Evolutionary conservation across 2,797 vertebrate species (phyloP).

Genomic region (Discoglossus pictus): DNA sequence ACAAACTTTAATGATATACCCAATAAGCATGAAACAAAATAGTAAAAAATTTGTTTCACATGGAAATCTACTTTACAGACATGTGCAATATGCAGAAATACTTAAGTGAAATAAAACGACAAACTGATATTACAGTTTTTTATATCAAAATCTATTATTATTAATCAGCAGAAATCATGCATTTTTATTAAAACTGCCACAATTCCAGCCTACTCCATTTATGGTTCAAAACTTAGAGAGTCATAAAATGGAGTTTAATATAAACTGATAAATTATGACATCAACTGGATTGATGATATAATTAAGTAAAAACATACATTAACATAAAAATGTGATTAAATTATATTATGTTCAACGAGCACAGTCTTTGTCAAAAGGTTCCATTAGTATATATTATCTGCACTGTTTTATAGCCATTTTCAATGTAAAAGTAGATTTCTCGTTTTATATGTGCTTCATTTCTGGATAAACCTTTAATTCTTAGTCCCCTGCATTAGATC

Average conservation of each 20-base stretch:
- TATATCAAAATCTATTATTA: too few species aligned
- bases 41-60: too few species aligned
- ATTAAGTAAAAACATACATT: slow-evolving; percentile 18
- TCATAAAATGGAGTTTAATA: slow-evolving; percentile 8
- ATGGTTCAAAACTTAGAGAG: background rate
- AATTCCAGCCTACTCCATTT: background rate
- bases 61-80: too few species aligned
- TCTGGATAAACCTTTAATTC: background rate
- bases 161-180: background rate
- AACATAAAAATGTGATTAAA: slow-evolving; percentile 16
- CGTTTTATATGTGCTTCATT: background rate
- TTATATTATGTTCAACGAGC: slow-evolving; percentile 10
- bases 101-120: too few species aligned
- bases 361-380: background rate
- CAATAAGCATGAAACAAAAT: too few species aligned
- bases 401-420: slow-evolving; percentile 2
- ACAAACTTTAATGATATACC: too few species aligned
- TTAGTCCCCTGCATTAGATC: background rate
- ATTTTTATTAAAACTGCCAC: background rate
- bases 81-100: too few species aligned
- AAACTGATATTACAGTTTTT: too few species aligned
- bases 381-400: slow-evolving; percentile 17
- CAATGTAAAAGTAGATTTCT: too few species aligned
- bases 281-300: slow-evolving; percentile 3
- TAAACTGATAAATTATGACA: background rate